These are phyloP conservation scores for Congeria kusceri DNA, from an alignment of 2,888 invertebrate genomes.

Conservation along the genomic window DNA sequence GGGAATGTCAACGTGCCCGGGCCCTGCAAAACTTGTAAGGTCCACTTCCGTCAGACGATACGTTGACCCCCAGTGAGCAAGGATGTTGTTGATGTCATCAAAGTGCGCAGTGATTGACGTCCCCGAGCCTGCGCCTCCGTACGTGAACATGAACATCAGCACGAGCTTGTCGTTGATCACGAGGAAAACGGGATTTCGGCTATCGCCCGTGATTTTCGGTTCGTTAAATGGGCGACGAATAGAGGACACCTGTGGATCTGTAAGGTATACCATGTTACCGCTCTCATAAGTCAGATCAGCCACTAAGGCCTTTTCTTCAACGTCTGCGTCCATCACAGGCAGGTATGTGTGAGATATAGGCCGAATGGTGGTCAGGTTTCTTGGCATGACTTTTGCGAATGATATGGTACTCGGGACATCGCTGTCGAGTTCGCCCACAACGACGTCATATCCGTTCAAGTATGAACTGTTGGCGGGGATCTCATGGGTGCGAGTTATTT, in stretches of 20 bases:
- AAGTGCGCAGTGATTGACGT: constrained; percentile 68
- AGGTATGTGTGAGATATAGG: constrained; percentile 19
- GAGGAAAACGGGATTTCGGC: constrained; percentile 75
- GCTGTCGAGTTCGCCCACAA: constrained; percentile 70
- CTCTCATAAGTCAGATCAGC: constrained; percentile 60
- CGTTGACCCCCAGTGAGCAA: constrained; percentile 62
- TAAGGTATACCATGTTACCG: constrained; percentile 58
- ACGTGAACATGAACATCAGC: constrained; percentile 73
- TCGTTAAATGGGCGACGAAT: constrained; percentile 65
- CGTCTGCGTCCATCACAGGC: constrained; percentile 71
- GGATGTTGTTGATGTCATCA: constrained; percentile 69
- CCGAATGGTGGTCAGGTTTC: constrained; percentile 56
- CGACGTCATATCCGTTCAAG: constrained; percentile 70
- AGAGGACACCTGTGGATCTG: constrained; percentile 31
- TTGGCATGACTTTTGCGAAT: constrained; percentile 71
- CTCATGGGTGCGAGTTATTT: constrained; percentile 43
- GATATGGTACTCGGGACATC: constrained; percentile 70
- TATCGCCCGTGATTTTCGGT: constrained; percentile 70
- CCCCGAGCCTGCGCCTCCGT: constrained; percentile 71
- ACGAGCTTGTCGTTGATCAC: constrained; percentile 71
- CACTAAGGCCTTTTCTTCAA: constrained; percentile 74
- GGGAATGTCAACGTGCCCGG: constrained; percentile 25
- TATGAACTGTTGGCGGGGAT: constrained; percentile 34
- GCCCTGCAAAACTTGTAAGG: constrained; percentile 42
- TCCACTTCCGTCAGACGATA: constrained; percentile 69